Percentiles rank a stretch among this genome's conserved stretches.
phyloP scores from a whole-genome alignment of 2,888 invertebrate species.

The Machimus rusticus region DNA sequence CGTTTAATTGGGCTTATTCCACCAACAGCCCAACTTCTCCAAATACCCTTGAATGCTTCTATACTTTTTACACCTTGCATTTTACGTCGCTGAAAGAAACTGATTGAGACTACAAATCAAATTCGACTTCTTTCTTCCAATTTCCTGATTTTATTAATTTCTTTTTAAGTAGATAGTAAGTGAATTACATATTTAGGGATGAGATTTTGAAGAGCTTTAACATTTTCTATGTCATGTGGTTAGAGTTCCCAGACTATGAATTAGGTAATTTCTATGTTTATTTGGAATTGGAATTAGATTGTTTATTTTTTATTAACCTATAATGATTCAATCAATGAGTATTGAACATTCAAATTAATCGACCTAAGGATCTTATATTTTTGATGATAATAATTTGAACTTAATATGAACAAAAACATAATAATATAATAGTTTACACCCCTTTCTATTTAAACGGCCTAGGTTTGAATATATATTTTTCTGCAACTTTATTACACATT shows the following conservation, averaged over 20 bases:
- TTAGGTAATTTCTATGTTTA: not conserved
- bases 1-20: not conserved
- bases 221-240: not conserved
- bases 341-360: too few relatives aligned
- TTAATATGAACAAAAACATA: too few relatives aligned
- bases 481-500: too few relatives aligned
- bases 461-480: too few relatives aligned
- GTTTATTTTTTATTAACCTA: not conserved
- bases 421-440: too few relatives aligned
- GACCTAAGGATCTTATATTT: too few relatives aligned
- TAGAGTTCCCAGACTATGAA: not conserved
- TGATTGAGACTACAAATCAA: too few relatives aligned
- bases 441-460: too few relatives aligned
- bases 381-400: too few relatives aligned
- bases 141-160: not conserved
- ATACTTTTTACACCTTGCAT: not conserved
- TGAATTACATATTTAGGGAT: not conserved
- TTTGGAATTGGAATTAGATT: not conserved
- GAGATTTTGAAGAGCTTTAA: not conserved
- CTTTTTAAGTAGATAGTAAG: not conserved
- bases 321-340: not conserved
- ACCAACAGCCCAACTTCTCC: not conserved
- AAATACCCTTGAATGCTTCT: not conserved
- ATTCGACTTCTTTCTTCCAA: not conserved
- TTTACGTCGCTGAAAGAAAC: not conserved